phyloP scores from a whole-genome alignment of 2,113 vertebrate genomes.

The Crotalus horridus region DNA sequence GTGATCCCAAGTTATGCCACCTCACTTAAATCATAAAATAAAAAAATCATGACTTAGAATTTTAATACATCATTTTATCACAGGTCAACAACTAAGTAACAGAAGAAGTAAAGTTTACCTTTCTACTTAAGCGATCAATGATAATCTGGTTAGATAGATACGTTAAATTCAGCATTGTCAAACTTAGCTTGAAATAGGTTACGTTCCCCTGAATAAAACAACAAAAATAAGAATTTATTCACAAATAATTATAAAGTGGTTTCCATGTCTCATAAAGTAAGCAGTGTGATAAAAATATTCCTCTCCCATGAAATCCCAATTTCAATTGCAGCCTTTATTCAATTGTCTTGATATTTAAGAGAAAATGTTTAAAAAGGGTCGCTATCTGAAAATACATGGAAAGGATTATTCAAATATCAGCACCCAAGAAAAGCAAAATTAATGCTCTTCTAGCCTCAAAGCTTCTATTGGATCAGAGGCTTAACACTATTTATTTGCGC shows the following conservation, averaged over 20 bases:
- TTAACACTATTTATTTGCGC: background rate
- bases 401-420: background rate
- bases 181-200: slow-evolving; percentile 84
- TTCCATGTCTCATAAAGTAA: background rate
- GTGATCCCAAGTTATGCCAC: background rate
- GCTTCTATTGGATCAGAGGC: background rate
- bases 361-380: background rate
- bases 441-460: background rate
- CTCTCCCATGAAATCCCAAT: background rate
- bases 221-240: background rate
- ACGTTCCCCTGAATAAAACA: slow-evolving; percentile 62
- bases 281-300: background rate
- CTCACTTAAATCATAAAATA: background rate
- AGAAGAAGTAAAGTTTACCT: slow-evolving; percentile 68
- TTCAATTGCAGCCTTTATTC: background rate
- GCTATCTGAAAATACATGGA: background rate
- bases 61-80: background rate
- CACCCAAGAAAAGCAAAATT: background rate
- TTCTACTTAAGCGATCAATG: slow-evolving; percentile 85
- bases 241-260: background rate
- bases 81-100: background rate
- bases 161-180: slow-evolving; percentile 85
- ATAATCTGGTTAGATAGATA: slow-evolving; percentile 80
- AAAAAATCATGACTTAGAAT: slow-evolving; percentile 6
- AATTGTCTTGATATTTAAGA: background rate